These are phyloP conservation scores for Linhomoeus sp. DNA, from an alignment of 2,888 invertebrate genomes.

Conservation along the genomic window DNA sequence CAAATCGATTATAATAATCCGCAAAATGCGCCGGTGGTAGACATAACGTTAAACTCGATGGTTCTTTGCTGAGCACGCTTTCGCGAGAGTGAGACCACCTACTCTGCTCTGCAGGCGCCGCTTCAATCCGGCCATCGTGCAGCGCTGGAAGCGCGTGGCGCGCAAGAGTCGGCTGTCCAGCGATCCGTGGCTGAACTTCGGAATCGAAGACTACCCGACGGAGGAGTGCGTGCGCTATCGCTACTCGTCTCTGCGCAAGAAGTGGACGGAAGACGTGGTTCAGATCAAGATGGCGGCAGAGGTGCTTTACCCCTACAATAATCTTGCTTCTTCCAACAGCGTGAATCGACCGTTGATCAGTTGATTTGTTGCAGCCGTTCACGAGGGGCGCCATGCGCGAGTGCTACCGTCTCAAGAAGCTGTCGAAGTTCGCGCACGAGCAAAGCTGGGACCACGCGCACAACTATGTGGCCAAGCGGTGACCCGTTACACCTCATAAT, in stretches of 20 bases:
- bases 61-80: no score
- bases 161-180: constrained; percentile 21
- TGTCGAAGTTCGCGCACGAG: constrained; percentile 25
- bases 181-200: constrained; percentile 36
- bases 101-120: no score
- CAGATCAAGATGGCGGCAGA: constrained; percentile 35
- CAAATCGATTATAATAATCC: no score
- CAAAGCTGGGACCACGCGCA: constrained; percentile 35
- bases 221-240: constrained; percentile 34
- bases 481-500: no score
- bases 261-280: constrained; percentile 35
- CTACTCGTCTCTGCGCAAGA: constrained; percentile 35
- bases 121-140: constrained; percentile 4
- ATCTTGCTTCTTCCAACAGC: not conserved
- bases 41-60: no score
- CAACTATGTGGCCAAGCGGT: constrained; percentile 39
- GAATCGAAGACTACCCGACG: constrained; percentile 31
- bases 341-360: constrained; percentile 5
- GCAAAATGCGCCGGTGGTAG: no score
- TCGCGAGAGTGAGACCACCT: no score
- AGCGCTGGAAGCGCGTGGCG: constrained; percentile 22
- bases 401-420: constrained; percentile 37
- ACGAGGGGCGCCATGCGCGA: constrained; percentile 39
- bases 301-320: constrained; percentile 14
- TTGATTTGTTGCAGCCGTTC: constrained; percentile 32